A percentile compares a stretch with the other conserved stretches of the same genome.
phyloP scores from a whole-genome alignment of 2,888 invertebrate species.

The Lysandra coridon region DNA sequence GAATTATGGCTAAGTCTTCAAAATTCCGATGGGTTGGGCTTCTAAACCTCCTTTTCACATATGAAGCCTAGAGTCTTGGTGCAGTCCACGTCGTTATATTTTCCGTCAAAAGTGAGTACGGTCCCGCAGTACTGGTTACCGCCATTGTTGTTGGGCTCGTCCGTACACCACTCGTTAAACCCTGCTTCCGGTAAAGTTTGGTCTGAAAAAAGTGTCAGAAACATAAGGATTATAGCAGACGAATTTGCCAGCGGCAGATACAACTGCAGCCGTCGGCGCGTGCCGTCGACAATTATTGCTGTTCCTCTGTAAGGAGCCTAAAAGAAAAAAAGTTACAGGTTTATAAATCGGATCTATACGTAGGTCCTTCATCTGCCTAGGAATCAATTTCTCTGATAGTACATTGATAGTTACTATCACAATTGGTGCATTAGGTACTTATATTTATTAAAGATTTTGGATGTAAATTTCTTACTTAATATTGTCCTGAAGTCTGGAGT shows the following conservation, averaged over 20 bases:
- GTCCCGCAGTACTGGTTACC: constrained; percentile 57
- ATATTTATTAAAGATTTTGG: too few species aligned
- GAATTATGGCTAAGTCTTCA: too few species aligned
- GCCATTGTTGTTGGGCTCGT: constrained; percentile 58
- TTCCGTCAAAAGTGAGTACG: constrained; percentile 54
- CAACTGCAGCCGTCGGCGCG: too few species aligned
- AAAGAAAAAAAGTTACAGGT: too few species aligned
- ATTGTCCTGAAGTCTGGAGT: constrained; percentile 58
- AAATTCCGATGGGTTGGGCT: neutral
- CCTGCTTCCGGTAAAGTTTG: constrained; percentile 62
- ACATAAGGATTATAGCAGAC: neutral
- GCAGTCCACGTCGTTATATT: constrained; percentile 58
- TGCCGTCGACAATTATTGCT: too few species aligned
- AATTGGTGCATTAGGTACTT: too few species aligned
- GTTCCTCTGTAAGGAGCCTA: too few species aligned
- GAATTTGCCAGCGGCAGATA: too few species aligned
- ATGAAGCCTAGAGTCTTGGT: constrained; percentile 49
- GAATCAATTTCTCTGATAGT: too few species aligned
- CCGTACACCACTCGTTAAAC: constrained; percentile 52
- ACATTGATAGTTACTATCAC: too few species aligned
- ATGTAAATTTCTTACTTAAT: constrained; percentile 50
- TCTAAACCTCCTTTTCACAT: constrained; percentile 57
- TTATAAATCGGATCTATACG: too few species aligned
- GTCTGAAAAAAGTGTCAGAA: constrained; percentile 49
- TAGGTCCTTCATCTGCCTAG: too few species aligned